These are phyloP conservation scores for Pseudocheirus occidentalis DNA, from an alignment of 2,797 vertebrate species.

Conservation along the genomic window DNA sequence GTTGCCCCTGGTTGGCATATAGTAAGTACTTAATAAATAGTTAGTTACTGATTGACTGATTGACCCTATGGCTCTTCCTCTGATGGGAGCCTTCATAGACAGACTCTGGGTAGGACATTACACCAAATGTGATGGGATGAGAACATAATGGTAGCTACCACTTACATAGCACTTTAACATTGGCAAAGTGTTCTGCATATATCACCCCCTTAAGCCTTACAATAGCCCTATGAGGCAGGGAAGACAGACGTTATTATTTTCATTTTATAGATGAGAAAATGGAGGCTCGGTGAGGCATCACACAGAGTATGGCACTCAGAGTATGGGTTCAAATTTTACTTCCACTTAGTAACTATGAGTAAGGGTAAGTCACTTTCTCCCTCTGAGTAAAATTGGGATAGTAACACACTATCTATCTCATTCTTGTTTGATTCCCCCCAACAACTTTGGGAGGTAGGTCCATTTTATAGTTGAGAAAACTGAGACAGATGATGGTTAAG, in stretches of 20 bases:
- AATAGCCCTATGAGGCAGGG: neutral
- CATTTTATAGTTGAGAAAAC: neutral
- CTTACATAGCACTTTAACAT: neutral
- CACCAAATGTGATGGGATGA: neutral
- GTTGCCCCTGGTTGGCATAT: neutral
- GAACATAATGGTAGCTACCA: neutral
- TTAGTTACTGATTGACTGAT: neutral
- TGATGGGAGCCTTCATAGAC: neutral
- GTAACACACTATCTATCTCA: neutral
- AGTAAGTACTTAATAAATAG: neutral
- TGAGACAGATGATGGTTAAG: neutral
- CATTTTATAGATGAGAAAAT: neutral
- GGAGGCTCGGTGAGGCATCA: neutral
- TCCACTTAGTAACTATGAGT: neutral
- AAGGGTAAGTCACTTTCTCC: neutral
- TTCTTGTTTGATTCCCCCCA: neutral
- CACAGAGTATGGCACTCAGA: neutral
- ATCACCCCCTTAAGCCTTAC: neutral
- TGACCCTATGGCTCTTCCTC: neutral
- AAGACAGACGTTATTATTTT: neutral
- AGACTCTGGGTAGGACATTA: neutral
- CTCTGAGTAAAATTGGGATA: neutral
- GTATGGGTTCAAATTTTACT: neutral
- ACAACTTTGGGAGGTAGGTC: neutral
- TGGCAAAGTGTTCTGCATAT: neutral